A percentile compares a stretch with the other conserved stretches of the same genome.
Conservation (phyloP, 2,888 invertebrate species). For the Lypha dubia region DNA sequence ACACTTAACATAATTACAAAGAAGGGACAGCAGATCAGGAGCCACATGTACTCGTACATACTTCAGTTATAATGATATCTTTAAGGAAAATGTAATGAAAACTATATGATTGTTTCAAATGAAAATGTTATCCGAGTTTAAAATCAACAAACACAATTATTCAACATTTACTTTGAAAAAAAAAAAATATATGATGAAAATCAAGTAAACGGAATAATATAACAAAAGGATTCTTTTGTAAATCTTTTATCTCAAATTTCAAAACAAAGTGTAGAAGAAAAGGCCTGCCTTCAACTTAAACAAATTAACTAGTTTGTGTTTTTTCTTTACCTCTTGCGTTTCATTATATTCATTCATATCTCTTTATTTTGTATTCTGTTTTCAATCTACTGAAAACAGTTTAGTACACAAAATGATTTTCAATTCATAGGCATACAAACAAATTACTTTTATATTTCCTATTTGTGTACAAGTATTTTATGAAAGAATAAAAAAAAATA, state of each 20-base stretch:
- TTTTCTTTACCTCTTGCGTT: constrained; percentile 1
- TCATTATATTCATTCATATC: not conserved
- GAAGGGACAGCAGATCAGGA: not conserved
- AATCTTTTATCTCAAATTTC: constrained; percentile 7
- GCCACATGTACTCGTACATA: not conserved
- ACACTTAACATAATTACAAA: constrained; percentile 46
- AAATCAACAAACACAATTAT: constrained; percentile 43
- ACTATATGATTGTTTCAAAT: not conserved
- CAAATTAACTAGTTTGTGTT: constrained; percentile 38
- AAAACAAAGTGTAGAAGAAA: not conserved
- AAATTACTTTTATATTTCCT: not conserved
- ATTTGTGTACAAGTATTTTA: constrained; percentile 9
- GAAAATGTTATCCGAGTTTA: constrained; percentile 38
- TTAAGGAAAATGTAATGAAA: constrained; percentile 19
- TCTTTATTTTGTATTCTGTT: not conserved
- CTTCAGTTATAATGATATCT: not conserved
- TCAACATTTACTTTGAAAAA: constrained; percentile 49
- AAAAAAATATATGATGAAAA: not conserved
- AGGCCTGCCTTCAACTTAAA: constrained; percentile 4
- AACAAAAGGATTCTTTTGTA: constrained; percentile 7
- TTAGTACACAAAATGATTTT: constrained; percentile 68
- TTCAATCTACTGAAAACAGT: constrained; percentile 61
- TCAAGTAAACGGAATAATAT: not conserved
- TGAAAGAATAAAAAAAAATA: not conserved
- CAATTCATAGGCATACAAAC: constrained; percentile 34